Conservation (phyloP, 2,888 invertebrate species). For the Drosophila recens region DNA sequence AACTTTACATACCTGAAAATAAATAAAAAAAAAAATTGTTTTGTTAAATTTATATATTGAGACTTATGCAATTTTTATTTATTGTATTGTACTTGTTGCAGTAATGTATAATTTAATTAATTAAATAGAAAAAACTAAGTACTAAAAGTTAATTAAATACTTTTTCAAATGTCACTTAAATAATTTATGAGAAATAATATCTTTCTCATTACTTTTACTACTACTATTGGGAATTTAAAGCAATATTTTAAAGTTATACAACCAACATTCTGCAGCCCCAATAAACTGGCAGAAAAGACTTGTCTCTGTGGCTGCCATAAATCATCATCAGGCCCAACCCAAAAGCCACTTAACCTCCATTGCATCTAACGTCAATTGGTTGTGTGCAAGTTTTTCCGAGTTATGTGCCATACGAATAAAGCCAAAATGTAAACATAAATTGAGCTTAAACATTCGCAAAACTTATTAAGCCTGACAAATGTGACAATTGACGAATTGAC, state of each 20-base stretch:
- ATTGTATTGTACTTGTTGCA: too few species aligned
- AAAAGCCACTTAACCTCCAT: slow-evolving; percentile 57
- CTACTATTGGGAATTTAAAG: not conserved
- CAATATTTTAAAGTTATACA: not conserved
- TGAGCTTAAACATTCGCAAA: slow-evolving; percentile 67
- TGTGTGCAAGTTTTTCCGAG: slow-evolving; percentile 21
- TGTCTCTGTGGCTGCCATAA: slow-evolving; percentile 28
- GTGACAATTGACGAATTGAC: slow-evolving; percentile 76
- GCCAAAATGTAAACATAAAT: slow-evolving; percentile 66
- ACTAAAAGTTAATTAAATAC: too few species aligned
- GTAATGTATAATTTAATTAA: too few species aligned
- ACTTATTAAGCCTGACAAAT: slow-evolving; percentile 72
- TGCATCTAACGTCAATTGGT: slow-evolving; percentile 33
- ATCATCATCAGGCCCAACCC: slow-evolving; percentile 41
- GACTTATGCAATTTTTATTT: too few species aligned
- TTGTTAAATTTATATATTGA: too few species aligned
- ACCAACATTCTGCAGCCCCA: not conserved
- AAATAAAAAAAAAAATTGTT: not conserved
- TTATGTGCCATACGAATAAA: slow-evolving; percentile 31
- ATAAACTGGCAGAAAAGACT: slow-evolving; percentile 3
- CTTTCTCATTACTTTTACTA: not conserved
- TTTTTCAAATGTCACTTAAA: not conserved
- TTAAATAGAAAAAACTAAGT: not conserved
- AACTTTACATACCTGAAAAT: slow-evolving; percentile 54
- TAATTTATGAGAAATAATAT: not conserved